Conservation (phyloP, 1,140 invertebrate species). For the Bursaphelenchus mucronatus region DNA sequence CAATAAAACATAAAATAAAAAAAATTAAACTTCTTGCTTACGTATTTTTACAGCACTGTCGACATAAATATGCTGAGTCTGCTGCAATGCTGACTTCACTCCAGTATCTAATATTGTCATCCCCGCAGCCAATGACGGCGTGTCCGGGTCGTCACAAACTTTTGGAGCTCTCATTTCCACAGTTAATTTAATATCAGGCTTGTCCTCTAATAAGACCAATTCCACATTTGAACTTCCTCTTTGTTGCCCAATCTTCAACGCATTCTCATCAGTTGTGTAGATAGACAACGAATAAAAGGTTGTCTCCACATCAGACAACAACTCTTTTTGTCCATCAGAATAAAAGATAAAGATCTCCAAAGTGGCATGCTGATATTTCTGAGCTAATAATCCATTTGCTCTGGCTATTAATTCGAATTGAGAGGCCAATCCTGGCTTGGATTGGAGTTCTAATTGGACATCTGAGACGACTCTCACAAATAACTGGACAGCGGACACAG, state of each 20-base stretch:
- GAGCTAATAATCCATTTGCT: constrained; percentile 20
- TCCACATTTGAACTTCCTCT: constrained; percentile 23
- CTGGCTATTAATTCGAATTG: constrained; percentile 24
- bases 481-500: constrained; percentile 25
- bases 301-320: constrained; percentile 30
- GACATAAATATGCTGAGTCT: too few relatives aligned
- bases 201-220: constrained; percentile 21
- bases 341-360: constrained; percentile 32
- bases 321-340: constrained; percentile 31
- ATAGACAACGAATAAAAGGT: constrained; percentile 22
- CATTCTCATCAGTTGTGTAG: constrained; percentile 17
- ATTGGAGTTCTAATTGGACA: constrained; percentile 20
- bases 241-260: constrained; percentile 26
- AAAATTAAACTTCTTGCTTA: too few relatives aligned
- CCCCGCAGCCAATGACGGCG: constrained; percentile 23
- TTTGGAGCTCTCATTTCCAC: constrained; percentile 23
- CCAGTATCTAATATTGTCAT: constrained; percentile 8
- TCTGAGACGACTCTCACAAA: constrained; percentile 19
- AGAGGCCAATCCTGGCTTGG: constrained; percentile 3
- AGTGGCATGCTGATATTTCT: constrained; percentile 34
- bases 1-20: too few relatives aligned
- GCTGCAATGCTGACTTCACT: not conserved
- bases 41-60: too few relatives aligned
- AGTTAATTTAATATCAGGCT: constrained; percentile 8
- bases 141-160: constrained; percentile 24